Base-by-base conservation (phyloP, 2,888 invertebrate species). In the Tupiocoris notatus region DNA sequence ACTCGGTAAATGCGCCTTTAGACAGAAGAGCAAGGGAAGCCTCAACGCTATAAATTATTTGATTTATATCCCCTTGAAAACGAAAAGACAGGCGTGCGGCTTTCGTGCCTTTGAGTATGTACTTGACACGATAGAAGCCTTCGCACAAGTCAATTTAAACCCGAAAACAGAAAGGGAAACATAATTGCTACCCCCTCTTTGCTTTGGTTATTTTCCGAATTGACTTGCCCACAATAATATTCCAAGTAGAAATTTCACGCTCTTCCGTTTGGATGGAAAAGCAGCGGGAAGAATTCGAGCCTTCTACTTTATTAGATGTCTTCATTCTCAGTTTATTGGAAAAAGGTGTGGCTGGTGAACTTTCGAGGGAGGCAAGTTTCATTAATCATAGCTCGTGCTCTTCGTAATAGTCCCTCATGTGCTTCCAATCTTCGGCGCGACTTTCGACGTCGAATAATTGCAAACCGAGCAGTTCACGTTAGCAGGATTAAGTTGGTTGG, bases 61-160 rank as follows among this genome's bases (percentile, higher is more conserved):
- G 65, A 65, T 65, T 65, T 18, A 65, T 65, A 25, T 65, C 65
- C 20, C 20, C 2, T 17, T 25, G 65, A 65, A 65, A 65, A 65
- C 39, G 65, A 17, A 39, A 39, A 39, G 39, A 65, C 25, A 39
- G 25, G 65, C 39, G 65, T 16, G 65, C 65, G 7, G 63, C 18
- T 16, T 17, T 25, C 20, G 17, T n/a, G 65, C 65, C 18, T 39
- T 39, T 39, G 39, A 39, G 39, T 39, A 7, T 39, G 39, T 3
- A 39, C 39, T 39, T 39, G 39, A 39, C 39, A 7, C 3, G 39
- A 39, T 39, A 7, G 39, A 3, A 39, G 12, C 39, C 39, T 39
- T 39, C 39, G 39, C 39, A 39, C 39, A 39, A 39, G 39, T 39
- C 39, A 39, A 39, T 39, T 39, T 12, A 39, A 12, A 39, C 39